phyloP scores from a whole-genome alignment of 1,140 invertebrate species.

The Bradynema listronoti region DNA sequence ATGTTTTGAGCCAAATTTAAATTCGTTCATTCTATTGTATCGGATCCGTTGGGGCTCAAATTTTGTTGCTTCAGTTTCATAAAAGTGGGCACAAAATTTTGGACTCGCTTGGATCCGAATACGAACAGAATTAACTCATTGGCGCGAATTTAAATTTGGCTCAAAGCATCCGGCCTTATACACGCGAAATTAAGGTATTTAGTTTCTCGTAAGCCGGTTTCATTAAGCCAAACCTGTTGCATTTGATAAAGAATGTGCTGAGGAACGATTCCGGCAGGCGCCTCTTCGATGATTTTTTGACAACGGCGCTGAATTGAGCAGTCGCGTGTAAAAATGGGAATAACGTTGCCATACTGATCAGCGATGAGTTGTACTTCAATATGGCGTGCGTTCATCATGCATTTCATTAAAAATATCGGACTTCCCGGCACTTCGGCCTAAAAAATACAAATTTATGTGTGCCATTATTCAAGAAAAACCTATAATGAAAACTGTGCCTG shows the following conservation, averaged over 20 bases:
- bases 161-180: too few relatives aligned
- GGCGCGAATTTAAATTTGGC: too few relatives aligned
- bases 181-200: too few relatives aligned
- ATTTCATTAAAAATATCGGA: slow-evolving; percentile 96
- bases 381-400: slow-evolving; percentile 88
- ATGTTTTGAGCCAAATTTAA: too few relatives aligned
- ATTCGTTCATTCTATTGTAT: too few relatives aligned
- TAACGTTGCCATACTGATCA: slow-evolving; percentile 95
- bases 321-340: slow-evolving; percentile 93
- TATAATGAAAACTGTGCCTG: slow-evolving; percentile 9
- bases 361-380: slow-evolving; percentile 94
- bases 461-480: slow-evolving; percentile 31
- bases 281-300: slow-evolving; percentile 99
- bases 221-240: slow-evolving; percentile 79
- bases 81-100: too few relatives aligned
- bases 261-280: slow-evolving; percentile 84
- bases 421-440: slow-evolving; percentile 96
- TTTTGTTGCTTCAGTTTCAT: too few relatives aligned
- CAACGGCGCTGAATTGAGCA: slow-evolving; percentile 97
- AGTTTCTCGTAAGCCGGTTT: too few relatives aligned
- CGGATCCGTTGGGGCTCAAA: too few relatives aligned
- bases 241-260: slow-evolving; percentile 86
- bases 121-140: too few relatives aligned
- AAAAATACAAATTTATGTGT: slow-evolving; percentile 64
- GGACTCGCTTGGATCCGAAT: too few relatives aligned